A percentile compares a stretch with the other conserved stretches of the same genome.
phyloP scores from a whole-genome alignment of 2,888 invertebrate species.

The Lasioglossum figueresi region DNA sequence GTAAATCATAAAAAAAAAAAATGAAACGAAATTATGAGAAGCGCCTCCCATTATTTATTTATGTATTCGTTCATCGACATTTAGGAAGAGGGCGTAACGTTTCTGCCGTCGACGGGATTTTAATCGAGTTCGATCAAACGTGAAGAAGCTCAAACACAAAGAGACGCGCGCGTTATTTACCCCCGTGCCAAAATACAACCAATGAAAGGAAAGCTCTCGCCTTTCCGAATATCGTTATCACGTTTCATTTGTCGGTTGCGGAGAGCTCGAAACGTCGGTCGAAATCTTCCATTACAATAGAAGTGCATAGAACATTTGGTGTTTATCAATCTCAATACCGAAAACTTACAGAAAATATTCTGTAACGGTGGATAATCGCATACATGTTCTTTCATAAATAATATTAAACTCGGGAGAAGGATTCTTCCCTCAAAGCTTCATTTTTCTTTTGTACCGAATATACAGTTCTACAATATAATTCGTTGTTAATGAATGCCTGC shows the following conservation, averaged over 20 bases:
- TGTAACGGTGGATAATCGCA: background rate
- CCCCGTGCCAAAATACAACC: constrained; percentile 80
- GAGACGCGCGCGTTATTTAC: constrained; percentile 63
- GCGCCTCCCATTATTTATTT: constrained; percentile 48
- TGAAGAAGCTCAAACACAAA: constrained; percentile 29
- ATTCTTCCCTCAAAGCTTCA: background rate
- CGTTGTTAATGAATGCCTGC: no score
- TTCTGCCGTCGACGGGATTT: constrained; percentile 42
- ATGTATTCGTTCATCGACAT: constrained; percentile 17
- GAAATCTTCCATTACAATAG: background rate
- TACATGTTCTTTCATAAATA: background rate
- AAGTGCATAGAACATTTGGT: background rate
- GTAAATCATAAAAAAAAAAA: background rate
- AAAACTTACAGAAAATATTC: background rate
- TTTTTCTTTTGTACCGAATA: background rate
- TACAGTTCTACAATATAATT: background rate
- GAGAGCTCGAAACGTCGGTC: background rate
- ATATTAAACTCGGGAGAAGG: no score
- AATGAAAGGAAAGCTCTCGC: constrained; percentile 70
- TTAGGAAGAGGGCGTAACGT: constrained; percentile 33
- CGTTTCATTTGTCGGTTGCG: constrained; percentile 22
- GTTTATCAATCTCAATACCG: background rate
- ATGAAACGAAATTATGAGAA: constrained; percentile 7
- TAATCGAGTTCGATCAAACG: constrained; percentile 23
- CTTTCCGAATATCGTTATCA: constrained; percentile 58